Conservation (phyloP, 2,113 vertebrate genomes). For the Corythaeola cristata region DNA sequence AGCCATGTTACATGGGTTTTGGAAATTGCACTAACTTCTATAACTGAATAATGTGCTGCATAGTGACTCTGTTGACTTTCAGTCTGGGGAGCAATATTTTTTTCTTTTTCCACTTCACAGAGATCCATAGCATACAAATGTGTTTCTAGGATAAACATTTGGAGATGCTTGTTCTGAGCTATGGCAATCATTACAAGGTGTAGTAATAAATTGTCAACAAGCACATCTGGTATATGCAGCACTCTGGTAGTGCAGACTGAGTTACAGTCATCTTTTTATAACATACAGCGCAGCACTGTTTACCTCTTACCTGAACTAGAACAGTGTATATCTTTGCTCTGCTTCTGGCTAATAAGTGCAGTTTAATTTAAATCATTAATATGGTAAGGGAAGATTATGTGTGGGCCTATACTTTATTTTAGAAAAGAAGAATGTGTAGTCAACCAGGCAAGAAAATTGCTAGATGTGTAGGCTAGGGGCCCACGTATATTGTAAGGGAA, state of each 20-base stretch:
- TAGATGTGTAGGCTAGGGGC: neutral
- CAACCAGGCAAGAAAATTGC: neutral
- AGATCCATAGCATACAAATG: neutral
- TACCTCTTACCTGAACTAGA: neutral
- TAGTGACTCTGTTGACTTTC: neutral
- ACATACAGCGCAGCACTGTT: neutral
- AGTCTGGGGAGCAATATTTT: neutral
- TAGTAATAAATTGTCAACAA: neutral
- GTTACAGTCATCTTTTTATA: neutral
- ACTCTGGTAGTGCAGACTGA: neutral
- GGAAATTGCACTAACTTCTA: neutral
- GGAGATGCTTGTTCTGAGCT: neutral
- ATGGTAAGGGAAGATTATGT: neutral
- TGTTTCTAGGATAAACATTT: neutral
- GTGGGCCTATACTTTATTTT: neutral
- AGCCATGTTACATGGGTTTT: neutral
- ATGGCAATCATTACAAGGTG: neutral
- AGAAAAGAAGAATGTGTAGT: neutral
- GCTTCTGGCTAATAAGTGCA: neutral
- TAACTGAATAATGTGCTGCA: neutral
- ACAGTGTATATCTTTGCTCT: neutral
- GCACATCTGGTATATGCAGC: neutral
- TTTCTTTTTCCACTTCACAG: neutral
- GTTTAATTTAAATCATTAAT: conserved; percentile 1
- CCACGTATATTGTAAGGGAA: neutral